A percentile compares a stretch with the other conserved stretches of the same genome.
These are phyloP conservation scores for Hirundichthys speculiger DNA, from an alignment of 2,113 vertebrate genomes.

Conservation along the genomic window DNA sequence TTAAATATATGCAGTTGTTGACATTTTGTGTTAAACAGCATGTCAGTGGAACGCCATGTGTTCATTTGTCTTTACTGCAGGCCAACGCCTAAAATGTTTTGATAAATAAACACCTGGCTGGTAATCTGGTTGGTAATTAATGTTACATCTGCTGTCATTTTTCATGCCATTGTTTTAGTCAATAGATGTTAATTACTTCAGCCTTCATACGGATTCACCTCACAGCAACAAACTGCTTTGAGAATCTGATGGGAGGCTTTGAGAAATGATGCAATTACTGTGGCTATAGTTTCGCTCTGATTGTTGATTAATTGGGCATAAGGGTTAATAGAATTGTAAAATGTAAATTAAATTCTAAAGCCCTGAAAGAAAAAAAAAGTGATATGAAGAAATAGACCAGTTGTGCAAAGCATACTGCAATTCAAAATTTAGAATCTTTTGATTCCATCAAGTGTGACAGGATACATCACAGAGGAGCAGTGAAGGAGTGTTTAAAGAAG, in stretches of 20 bases:
- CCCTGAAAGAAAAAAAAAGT: neutral
- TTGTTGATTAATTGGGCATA: neutral
- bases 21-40: slow-evolving; percentile 35
- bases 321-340: no score
- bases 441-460: no score
- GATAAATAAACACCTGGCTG: slow-evolving; percentile 52
- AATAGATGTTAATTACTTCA: slow-evolving; percentile 56
- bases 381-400: neutral
- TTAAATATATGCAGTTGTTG: slow-evolving; percentile 10
- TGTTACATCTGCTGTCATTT: slow-evolving; percentile 47
- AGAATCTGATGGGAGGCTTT: neutral
- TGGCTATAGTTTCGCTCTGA: neutral
- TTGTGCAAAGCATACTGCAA: no score
- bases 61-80: slow-evolving; percentile 51
- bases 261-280: slow-evolving; percentile 23
- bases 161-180: slow-evolving; percentile 46
- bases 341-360: neutral
- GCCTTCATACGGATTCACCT: slow-evolving; percentile 35
- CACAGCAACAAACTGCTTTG: neutral
- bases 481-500: no score
- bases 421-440: no score
- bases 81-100: slow-evolving; percentile 14
- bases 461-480: no score
- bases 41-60: slow-evolving; percentile 23
- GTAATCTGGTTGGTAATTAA: slow-evolving; percentile 52